Evolutionary conservation across 2,797 vertebrate genomes (phyloP), one percentile per base, ranked within the genome.

Genomic region (Gallinago stenura): DNA sequence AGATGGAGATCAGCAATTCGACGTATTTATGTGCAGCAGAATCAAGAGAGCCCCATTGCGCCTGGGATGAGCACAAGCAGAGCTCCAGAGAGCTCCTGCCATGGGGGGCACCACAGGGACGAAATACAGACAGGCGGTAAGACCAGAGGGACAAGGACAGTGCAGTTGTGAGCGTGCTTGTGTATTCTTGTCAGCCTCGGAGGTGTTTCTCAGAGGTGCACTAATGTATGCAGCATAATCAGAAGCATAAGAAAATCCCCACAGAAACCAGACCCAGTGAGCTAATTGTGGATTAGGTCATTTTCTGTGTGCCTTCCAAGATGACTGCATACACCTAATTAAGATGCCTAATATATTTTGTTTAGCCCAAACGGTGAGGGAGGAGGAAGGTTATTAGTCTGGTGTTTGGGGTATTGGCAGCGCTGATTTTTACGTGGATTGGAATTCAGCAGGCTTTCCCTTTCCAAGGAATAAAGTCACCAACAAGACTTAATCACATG

Each of bases 251-350:
- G 77, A 87, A 93, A 96, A 72, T 76, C 83, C 88, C 64, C 70
- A 45, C 46, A 84, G 79, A 90, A 88, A 43, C 45, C 73, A 69
- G 83, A 80, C 56, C 45, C 1, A 0, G 39, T 95, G 88, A 92
- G 73, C 64, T 95, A 80, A 95, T 64, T 83, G 73, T 31, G 57
- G 86, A 87, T 94, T 92, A 95, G 87, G 89, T 95, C 28, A 96
- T 85, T 77, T 93, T 94, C 93, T 83, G 6, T 41, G 71, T 26
- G 56, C 50, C 75, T 96, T 96, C 90, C 96, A 97, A 94, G 78
- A 90, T 75, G 88, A 92, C 83, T 87, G 83, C 86, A 68, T 53
- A 39, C 25, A 58, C 60, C 54, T 92, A 89, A 90, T 95, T 93
- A 93, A 84, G 78, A 90, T 93, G 70, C 81, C 51, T 87, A 16